Evolutionary conservation across 2,888 invertebrate species (phyloP).

Genomic region (Aspidiotus destructor): DNA sequence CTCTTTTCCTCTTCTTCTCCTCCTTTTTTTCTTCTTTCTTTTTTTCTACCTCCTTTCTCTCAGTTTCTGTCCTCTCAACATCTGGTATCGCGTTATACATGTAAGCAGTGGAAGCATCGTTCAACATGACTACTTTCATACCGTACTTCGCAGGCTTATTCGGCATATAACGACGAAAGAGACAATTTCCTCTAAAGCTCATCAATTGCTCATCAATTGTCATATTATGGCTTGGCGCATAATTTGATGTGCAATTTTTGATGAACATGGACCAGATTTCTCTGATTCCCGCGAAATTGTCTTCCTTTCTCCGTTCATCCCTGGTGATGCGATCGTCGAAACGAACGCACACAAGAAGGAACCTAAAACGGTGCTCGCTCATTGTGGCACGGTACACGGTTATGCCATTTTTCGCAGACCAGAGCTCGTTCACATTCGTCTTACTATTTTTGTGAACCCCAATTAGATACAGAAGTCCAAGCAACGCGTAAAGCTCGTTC

Average conservation of each 20-base stretch:
- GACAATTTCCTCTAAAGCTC: slow-evolving; percentile 17
- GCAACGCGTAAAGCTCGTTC: neutral
- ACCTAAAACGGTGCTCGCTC: slow-evolving; percentile 14
- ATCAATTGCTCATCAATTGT: slow-evolving; percentile 13
- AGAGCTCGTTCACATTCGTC: neutral
- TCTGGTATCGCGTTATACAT: slow-evolving; percentile 11
- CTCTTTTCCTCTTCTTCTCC: no score
- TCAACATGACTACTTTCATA: slow-evolving; percentile 21
- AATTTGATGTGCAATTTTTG: slow-evolving; percentile 7
- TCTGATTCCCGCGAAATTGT: slow-evolving; percentile 15
- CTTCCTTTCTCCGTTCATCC: neutral
- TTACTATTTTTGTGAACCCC: neutral
- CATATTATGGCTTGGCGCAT: neutral
- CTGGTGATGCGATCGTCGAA: slow-evolving; percentile 20
- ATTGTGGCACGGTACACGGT: slow-evolving; percentile 18
- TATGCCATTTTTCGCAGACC: neutral
- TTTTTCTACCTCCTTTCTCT: neutral
- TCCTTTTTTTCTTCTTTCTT: neutral
- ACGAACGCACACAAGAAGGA: slow-evolving; percentile 11
- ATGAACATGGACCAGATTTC: slow-evolving; percentile 3
- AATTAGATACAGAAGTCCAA: slow-evolving; percentile 8
- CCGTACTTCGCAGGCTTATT: slow-evolving; percentile 25
- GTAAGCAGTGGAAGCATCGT: neutral
- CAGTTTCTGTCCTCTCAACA: neutral
- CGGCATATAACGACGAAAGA: slow-evolving; percentile 6